A percentile compares a stretch with the other conserved stretches of the same genome.
Conservation (phyloP, 2,888 invertebrate species). For the Steromphala cineraria region DNA sequence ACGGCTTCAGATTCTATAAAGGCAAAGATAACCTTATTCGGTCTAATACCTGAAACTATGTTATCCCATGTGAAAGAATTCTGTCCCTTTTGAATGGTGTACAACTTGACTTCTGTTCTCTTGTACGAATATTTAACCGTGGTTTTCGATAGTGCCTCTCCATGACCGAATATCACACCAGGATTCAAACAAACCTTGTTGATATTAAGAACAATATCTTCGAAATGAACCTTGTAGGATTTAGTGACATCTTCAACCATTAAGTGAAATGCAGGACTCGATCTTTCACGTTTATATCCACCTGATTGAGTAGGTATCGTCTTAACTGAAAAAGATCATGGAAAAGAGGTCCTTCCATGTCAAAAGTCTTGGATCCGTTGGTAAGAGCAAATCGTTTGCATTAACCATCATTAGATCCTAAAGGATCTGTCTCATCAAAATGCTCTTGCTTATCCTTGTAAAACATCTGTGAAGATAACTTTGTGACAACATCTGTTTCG, state of each 20-base stretch:
- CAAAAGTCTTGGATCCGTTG: conserved; percentile 6
- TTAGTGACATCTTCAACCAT: background rate
- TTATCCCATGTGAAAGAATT: background rate
- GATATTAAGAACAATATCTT: background rate
- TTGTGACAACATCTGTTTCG: too few species aligned
- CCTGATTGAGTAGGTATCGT: conserved; percentile 27
- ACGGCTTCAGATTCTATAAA: background rate
- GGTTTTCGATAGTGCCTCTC: background rate
- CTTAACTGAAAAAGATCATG: conserved; percentile 27
- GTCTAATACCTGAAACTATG: background rate
- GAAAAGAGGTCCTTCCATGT: conserved; percentile 21
- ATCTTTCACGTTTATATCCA: conserved; percentile 20
- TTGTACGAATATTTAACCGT: background rate
- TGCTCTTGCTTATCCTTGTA: too few species aligned
- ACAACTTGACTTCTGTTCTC: background rate
- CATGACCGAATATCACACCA: conserved; percentile 33
- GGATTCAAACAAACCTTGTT: conserved; percentile 25
- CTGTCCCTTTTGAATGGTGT: background rate
- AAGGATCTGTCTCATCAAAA: too few species aligned
- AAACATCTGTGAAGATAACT: too few species aligned
- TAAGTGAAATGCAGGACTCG: conserved; percentile 9
- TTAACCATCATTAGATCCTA: background rate
- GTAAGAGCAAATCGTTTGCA: conserved; percentile 9
- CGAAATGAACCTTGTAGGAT: background rate
- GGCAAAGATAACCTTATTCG: background rate